Evolutionary conservation across 92 coral and sea anemone species (phyloP), one percentile per base, ranked within the genome.

Genomic region (Parazoanthus atlanticus): DNA sequence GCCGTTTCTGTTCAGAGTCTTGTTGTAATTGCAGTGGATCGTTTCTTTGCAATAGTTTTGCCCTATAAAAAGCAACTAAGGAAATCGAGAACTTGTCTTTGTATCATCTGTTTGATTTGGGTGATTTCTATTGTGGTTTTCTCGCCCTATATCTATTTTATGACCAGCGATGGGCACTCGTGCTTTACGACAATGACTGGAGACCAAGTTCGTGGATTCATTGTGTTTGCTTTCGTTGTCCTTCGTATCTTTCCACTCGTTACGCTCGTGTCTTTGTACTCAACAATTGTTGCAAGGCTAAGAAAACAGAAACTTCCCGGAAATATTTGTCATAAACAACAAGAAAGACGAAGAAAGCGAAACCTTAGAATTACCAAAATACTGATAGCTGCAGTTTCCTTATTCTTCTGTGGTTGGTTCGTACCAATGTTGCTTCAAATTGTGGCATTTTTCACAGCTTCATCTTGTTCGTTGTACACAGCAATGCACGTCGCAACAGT

Each of bases 1-100:
- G 73, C 85, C 13, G 85, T 81, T 25, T 56, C 85, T 31, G 85
- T 81, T 15, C 85, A 81, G 31, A 81, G 49, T 81, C 85, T 81
- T 8, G 85, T 81, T 31, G 47, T 81, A 6, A 81, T 81, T 81
- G 71, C 85, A 19, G 71, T 81, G 47, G 85, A 81, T 81, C 85
- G 85, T 23, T 81, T 81, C 71, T 25, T 54, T 0, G 85, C 85
- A 9, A 65, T 81, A 30, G 85, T 81, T 33, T 33, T 81, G n/a
- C 85, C 72, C 13, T 43, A 6, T 17, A 81, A 81, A 19, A 58
- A 36, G 28, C 85, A 61, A 32, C 72, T 81, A 30, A 81, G 31
- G 30, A 81, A 81, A 3, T 25, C 74, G 13, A 58, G 85, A 54
- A 31, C 72, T 31, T 81, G 85, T 33, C 30, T 81, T 61, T 16